Evolutionary conservation across 2,797 vertebrate species (phyloP), one percentile per base, ranked within the genome.

Genomic region (Poecilia gillii): DNA sequence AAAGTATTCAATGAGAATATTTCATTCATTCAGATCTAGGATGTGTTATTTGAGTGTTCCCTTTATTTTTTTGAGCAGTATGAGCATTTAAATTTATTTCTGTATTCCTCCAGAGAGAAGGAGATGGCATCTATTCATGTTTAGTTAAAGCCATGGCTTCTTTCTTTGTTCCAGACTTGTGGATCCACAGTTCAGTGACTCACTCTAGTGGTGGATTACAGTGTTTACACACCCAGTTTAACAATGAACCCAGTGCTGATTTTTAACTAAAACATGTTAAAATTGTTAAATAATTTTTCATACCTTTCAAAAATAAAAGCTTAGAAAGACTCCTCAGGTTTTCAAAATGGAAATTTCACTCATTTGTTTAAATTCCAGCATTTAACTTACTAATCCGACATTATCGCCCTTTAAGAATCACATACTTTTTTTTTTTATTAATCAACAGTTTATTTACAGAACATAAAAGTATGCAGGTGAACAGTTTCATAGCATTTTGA

Each of bases 371-470:
- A 39, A 39, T 20, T 66, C 2, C 3, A 66, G 18, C 64, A 47
- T 49, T 33, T 23, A 9, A 31, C 16, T 18, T 8, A 20, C 45
- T 20, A 28, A 46, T 45, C 43, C 13, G 2, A 18, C 16, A 23
- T 36, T 12, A 36, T 36, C 1, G 3, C 47, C 31, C 1, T 25
- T 51, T 28, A 84, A 85, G 14, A 88, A 82, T 46, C 47, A 84
- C 41, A 88, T n/a, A 1, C 28, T 46, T 3, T 51, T 20, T 14
- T 16, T 47, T 7, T 45, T 70, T 96, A 96, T 94, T 95, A 96
- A 96, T 95, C 92, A 96, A 96, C 94, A 95, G 85, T 96, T 96
- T 96, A 96, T 96, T 96, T 96, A 96, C 95, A 96, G 92, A 95
- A 96, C 94, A 96, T 87, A 95, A 93, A 93, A 93, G 88, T 93